phyloP scores from a whole-genome alignment of 2,797 vertebrate genomes.

The Aldrovandia affinis region DNA sequence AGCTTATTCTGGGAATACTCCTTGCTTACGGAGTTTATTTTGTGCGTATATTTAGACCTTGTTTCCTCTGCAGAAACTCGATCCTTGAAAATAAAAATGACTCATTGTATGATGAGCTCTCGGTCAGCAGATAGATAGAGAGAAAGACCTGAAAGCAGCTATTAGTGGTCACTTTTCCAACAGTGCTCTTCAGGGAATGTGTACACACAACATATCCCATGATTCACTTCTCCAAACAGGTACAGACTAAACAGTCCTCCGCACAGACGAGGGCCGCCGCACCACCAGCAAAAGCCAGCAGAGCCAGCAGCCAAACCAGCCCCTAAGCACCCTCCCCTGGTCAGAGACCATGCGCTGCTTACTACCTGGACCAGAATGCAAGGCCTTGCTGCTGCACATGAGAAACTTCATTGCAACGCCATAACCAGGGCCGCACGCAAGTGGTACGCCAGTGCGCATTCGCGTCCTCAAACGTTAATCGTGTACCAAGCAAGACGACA shows the following conservation, averaged over 20 bases:
- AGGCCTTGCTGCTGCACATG: not conserved
- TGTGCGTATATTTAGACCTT: slow-evolving; percentile 22
- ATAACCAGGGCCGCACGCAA: not conserved
- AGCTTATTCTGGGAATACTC: slow-evolving; percentile 28
- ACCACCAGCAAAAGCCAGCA: not conserved
- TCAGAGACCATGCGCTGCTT: not conserved
- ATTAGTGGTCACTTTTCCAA: not conserved
- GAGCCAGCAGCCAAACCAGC: not conserved
- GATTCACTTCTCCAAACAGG: slow-evolving; percentile 3
- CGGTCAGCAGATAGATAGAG: slow-evolving; percentile 13
- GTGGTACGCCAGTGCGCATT: too few species aligned
- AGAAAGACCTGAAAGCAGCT: slow-evolving; percentile 15
- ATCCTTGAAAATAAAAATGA: slow-evolving; percentile 32
- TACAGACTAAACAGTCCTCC: slow-evolving; percentile 6
- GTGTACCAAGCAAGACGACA: too few species aligned
- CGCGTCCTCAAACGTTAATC: too few species aligned
- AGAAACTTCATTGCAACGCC: not conserved
- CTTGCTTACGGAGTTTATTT: slow-evolving; percentile 7
- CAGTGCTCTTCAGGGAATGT: slow-evolving; percentile 20
- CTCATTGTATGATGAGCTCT: slow-evolving; percentile 24
- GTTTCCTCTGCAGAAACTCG: slow-evolving; percentile 31
- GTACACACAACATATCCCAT: slow-evolving; percentile 7
- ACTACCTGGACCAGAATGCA: not conserved
- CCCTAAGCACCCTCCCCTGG: not conserved
- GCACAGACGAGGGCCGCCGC: not conserved